phyloP scores from a whole-genome alignment of 2,888 invertebrate genomes.

The Elysia crispata region DNA sequence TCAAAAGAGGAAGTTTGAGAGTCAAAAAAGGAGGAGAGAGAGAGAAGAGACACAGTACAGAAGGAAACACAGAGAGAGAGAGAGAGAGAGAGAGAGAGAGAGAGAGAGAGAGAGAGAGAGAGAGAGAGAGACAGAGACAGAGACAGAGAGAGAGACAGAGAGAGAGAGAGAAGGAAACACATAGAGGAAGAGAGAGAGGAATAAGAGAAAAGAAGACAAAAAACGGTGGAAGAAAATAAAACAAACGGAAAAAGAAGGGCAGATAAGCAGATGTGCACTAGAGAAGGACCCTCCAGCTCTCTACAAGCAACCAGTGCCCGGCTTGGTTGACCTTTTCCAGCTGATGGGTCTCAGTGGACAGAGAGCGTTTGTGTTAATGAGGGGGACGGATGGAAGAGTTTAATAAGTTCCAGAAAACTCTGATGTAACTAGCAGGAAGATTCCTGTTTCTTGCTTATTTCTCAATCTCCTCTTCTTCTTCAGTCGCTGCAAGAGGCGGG shows the following conservation, averaged over 20 bases:
- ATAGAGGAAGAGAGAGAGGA: conserved; percentile 25
- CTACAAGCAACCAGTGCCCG: neutral
- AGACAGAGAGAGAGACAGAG: conserved; percentile 20
- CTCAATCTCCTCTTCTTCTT: too few relatives aligned
- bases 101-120: conserved; percentile 30
- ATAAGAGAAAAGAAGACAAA: conserved; percentile 2
- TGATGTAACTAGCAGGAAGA: too few relatives aligned
- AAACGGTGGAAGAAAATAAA: conserved; percentile 21
- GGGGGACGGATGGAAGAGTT: too few relatives aligned
- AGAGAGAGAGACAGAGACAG: conserved; percentile 12
- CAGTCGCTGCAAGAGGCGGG: too few relatives aligned
- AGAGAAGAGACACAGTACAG: too few relatives aligned
- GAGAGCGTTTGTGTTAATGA: too few relatives aligned
- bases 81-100: conserved; percentile 36
- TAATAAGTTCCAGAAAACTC: too few relatives aligned
- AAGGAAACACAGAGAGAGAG: too few relatives aligned
- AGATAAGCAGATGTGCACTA: neutral
- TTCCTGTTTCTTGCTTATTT: neutral
- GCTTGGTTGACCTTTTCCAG: neutral
- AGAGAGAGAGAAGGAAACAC: conserved; percentile 40
- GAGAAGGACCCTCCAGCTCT: neutral
- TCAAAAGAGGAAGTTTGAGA: too few relatives aligned
- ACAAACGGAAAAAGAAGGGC: conserved; percentile 30
- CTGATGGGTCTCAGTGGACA: neutral
- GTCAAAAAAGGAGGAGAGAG: conserved; percentile 1